Evolutionary conservation across 2,888 invertebrate species (phyloP), one percentile per base, ranked within the genome.

Genomic region (Cryptocheilus praepositus): DNA sequence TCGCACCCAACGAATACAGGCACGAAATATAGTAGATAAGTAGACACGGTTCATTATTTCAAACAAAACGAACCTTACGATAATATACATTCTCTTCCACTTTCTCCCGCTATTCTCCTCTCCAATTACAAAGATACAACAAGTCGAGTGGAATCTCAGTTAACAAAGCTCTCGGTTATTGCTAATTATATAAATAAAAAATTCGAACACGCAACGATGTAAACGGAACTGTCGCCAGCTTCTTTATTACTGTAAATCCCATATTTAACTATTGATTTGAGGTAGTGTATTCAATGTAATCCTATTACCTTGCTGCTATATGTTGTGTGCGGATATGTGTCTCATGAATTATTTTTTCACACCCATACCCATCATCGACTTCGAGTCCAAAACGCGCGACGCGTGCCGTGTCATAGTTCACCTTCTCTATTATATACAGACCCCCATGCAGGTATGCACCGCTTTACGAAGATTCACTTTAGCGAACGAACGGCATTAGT

Each of bases 201-300:
- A 46, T 58, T 49, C 7, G 16, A 49, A 49, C 36, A 70, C 72
- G 63, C 67, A 68, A 61, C 64, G 52, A 63, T 72, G 71, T 70
- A 78, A 78, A 76, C 73, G 76, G 61, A 71, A 70, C 77, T 77
- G 75, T 59, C 28, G 73, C 75, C 70, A 67, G 73, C 76, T 36
- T 36, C 36, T 36, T 36, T 64, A 73, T 76, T 81, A 78, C 76
- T 79, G 80, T 81, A 81, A 81, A 79, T 80, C 77, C 36, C 71
- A 80, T 81, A 77, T 83, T 81, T 80, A 36, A 36, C 82, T 84
- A 83, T 83, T 83, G 84, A 80, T 83, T 81, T 86, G 87, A 87
- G 87, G 87, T 87, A 87, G 87, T 83, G 86, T 81, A 81, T 84
- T 84, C 78, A 83, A 82, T 85, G 83, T 84, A 82, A 85, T 80